phyloP scores from a whole-genome alignment of 2,113 vertebrate species.

The Campylomormyrus numenius region DNA sequence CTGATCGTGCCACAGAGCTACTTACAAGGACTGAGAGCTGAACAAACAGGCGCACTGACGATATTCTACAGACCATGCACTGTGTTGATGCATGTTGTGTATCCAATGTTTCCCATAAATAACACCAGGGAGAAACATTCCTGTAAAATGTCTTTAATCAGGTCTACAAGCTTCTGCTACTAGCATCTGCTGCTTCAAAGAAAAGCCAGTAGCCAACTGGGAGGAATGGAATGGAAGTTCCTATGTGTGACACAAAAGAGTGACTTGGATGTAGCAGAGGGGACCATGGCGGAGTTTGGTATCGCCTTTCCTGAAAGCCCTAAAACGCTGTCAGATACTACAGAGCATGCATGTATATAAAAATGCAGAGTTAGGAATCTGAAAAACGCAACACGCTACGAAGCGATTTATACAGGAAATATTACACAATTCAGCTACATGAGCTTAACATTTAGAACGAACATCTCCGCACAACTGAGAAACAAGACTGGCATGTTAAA shows the following conservation, averaged over 20 bases:
- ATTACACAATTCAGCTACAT: not conserved
- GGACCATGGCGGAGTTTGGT: not conserved
- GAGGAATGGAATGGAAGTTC: not conserved
- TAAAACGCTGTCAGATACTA: not conserved
- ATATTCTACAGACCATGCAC: not conserved
- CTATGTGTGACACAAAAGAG: not conserved
- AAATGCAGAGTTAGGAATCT: not conserved
- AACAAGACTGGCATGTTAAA: not conserved
- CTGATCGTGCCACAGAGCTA: not conserved
- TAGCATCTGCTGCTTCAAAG: not conserved
- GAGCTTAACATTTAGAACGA: not conserved
- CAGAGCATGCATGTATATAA: not conserved
- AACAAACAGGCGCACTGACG: not conserved
- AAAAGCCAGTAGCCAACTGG: not conserved
- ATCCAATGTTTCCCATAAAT: not conserved
- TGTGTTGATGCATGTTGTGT: not conserved
- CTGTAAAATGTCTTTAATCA: not conserved
- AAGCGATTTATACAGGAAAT: not conserved
- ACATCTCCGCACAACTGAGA: not conserved
- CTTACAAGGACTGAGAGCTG: not conserved
- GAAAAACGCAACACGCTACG: not conserved
- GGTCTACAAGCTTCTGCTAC: not conserved
- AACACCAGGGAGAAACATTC: not conserved
- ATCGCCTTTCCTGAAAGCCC: not conserved
- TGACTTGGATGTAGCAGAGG: not conserved